These are phyloP conservation scores for Megaleporinus macrocephalus DNA, from an alignment of 2,113 vertebrate genomes.

Conservation along the genomic window DNA sequence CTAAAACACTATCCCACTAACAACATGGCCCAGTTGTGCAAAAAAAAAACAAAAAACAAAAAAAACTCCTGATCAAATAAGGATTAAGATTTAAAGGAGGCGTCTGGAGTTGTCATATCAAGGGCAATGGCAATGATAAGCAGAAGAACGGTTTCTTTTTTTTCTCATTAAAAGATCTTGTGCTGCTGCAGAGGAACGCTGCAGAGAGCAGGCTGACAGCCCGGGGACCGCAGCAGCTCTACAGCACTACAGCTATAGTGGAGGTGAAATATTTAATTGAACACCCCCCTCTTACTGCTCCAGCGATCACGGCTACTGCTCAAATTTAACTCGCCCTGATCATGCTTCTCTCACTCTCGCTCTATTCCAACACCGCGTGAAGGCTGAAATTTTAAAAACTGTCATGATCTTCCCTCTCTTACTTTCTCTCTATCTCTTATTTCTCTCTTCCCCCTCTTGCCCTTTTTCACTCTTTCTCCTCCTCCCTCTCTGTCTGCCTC, in stretches of 20 bases:
- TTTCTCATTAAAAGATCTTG: conserved; percentile 75
- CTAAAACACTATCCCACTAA: background rate
- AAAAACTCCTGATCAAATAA: background rate
- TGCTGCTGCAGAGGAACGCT: conserved; percentile 76
- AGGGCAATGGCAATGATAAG: conserved; percentile 35
- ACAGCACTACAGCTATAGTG: conserved; percentile 62
- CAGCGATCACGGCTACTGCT: conserved; percentile 77
- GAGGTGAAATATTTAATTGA: conserved; percentile 89
- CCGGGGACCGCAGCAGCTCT: conserved; percentile 61
- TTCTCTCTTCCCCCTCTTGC: conserved; percentile 33
- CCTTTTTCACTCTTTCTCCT: conserved; percentile 2
- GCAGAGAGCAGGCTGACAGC: conserved; percentile 72
- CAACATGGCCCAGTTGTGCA: background rate
- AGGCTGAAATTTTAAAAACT: conserved; percentile 71
- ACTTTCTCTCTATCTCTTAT: background rate
- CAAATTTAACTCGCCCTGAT: conserved; percentile 71
- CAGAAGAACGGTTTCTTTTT: conserved; percentile 48
- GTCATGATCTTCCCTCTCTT: conserved; percentile 39
- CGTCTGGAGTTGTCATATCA: conserved; percentile 41
- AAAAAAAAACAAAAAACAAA: too few relatives aligned
- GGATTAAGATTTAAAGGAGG: conserved; percentile 37
- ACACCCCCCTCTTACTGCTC: conserved; percentile 68
- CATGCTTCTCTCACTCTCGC: conserved; percentile 65
- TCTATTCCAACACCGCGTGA: conserved; percentile 63
- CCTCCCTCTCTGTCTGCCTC: background rate